Base-by-base conservation (phyloP, 2,888 invertebrate genomes). In the Leptinotarsa rubiginosa region DNA sequence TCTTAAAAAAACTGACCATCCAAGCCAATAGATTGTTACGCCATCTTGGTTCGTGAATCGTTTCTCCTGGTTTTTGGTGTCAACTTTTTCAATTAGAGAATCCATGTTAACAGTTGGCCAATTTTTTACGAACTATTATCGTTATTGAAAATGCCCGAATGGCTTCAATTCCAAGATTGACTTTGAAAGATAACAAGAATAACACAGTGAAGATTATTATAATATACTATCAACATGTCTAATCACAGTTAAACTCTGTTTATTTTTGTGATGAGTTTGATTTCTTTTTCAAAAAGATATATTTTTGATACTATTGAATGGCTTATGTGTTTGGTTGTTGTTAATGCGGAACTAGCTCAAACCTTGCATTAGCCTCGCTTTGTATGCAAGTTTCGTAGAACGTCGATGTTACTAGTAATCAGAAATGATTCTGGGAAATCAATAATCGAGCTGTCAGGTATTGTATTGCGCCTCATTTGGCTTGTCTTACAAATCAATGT, bases 301-400 rank as follows among this genome's bases (percentile, higher is more conserved):
- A 90, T 90, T 90, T 90, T 90, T 90, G 89, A 89, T 90, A 90
- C 89, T 89, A 89, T 89, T 89, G 89, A 89, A 89, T 72, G 78
- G 76, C 74, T 74, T 10, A 72, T 74, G 50, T 77, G 73, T 75
- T 75, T 73, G 54, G 72, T 72, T 74, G 66, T 49, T 71, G 25
- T 72, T 74, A 70, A 15, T 20, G 13, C 22, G 4, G 56, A 22
- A 56, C 13, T 18, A 15, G 16, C 18, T 20, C 13, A 22, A 54
- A 54, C 54, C 20, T 54, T 20, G 54, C 7, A 25, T 62, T 25
- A 16, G 22, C n/a, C 54, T 18, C 15, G 59, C 25, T 62, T 62
- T 62, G 5, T 25, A 62, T 62, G n/a, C 22, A 31, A 31, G n/a
- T 62, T 31, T 31, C 25, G 31, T n/a, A 31, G n/a, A 62, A 15